phyloP scores from a whole-genome alignment of 2,113 vertebrate genomes.

The Synodontis membranacea region DNA sequence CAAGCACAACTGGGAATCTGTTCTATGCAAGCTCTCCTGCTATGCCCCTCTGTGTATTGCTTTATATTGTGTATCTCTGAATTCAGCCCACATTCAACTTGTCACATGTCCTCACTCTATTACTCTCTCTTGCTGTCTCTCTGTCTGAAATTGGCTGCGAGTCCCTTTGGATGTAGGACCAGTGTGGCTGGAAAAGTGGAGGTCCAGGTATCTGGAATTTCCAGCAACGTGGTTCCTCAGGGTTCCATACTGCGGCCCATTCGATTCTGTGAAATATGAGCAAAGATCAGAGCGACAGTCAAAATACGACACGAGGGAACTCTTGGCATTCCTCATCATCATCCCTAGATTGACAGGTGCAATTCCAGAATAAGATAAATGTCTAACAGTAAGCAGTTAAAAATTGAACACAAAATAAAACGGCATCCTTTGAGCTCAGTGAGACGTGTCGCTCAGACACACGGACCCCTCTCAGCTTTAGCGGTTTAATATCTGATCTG shows the following conservation, averaged over 20 bases:
- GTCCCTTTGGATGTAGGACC: background rate
- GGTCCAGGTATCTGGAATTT: background rate
- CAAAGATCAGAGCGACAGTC: background rate
- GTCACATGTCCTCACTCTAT: slow-evolving; percentile 8
- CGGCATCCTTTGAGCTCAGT: background rate
- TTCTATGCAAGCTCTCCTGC: slow-evolving; percentile 76
- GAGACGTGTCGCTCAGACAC: background rate
- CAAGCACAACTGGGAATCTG: slow-evolving; percentile 76
- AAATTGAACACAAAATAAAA: background rate
- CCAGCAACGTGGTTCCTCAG: background rate
- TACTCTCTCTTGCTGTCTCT: slow-evolving; percentile 24
- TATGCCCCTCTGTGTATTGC: slow-evolving; percentile 50
- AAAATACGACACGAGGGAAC: background rate
- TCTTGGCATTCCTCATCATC: background rate
- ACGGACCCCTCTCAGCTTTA: background rate
- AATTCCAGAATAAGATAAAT: background rate
- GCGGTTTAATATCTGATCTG: background rate
- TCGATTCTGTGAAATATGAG: background rate
- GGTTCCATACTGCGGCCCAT: background rate
- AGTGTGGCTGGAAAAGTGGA: background rate
- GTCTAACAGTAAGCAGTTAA: background rate
- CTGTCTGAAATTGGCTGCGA: background rate
- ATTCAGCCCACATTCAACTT: slow-evolving; percentile 1
- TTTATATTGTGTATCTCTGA: slow-evolving; percentile 41
- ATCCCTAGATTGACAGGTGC: background rate